Evolutionary conservation across 2,113 vertebrate species (phyloP).

Genomic region (Colistium nudipinnis): DNA sequence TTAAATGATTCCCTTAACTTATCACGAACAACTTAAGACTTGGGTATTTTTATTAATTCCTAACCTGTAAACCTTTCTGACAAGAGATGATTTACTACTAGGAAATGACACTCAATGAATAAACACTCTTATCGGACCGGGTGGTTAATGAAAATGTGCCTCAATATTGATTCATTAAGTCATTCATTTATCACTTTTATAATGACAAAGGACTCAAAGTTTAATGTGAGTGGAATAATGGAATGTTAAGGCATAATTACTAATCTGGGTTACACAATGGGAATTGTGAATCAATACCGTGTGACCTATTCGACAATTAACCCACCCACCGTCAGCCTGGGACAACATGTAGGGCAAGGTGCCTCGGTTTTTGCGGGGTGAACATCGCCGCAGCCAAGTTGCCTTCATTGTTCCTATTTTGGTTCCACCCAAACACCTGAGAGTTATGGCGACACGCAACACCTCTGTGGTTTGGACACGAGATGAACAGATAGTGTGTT

Average conservation of each 20-base stretch:
- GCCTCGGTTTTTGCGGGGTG: not conserved
- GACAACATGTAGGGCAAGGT: not conserved
- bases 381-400: no score
- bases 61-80: no score
- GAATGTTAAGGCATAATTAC: conserved; percentile 5
- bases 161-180: no score
- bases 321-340: not conserved
- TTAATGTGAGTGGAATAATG: not conserved
- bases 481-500: not conserved
- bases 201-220: no score
- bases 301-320: not conserved
- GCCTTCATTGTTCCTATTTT: not conserved
- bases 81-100: no score
- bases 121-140: no score
- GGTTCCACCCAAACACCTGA: not conserved
- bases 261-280: not conserved
- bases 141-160: no score
- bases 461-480: conserved; percentile 6
- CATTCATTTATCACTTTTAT: no score
- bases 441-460: not conserved
- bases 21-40: no score
- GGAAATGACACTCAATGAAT: no score
- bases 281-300: conserved; percentile 15
- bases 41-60: no score
- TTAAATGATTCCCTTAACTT: no score